Evolutionary conservation across 2,797 vertebrate species (phyloP), one percentile per base, ranked within the genome.

Genomic region (Brotogeris chrysoptera): DNA sequence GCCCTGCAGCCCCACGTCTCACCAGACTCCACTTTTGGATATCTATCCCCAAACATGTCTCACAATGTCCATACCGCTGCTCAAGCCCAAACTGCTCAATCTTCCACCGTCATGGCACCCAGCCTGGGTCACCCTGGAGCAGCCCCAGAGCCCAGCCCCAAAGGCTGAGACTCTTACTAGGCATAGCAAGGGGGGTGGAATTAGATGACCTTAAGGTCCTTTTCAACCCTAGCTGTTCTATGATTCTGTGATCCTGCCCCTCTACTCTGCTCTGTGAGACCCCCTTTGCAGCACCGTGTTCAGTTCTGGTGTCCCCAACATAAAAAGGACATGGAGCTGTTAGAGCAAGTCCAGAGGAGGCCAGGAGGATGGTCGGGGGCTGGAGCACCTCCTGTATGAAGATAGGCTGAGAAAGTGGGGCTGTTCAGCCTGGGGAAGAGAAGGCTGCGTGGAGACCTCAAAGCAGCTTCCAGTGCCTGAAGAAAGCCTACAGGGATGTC

Each of bases 41-140:
- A 36, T 43, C 18, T 28, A 13, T 79, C 23, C 28, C 68, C 46
- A 43, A 11, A 44, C 27, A 7, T 1, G 0, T 49, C 43, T 70
- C 63, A 21, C 32, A 18, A 2, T 0, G 6, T 15, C 63, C 10
- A 3, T 38, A 16, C 14, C 8, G 27, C 36, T 16, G 19, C 21
- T 19, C 0, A 13, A 86, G 9, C 47, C 53, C 55, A 65, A 17
- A 12, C 14, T 30, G 8, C 36, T 38, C 34, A 18, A 4, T 27
- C 65, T 55, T 73, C 68, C 68, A 49, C 43, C 36, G 10, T 3
- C 1, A 2, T 5, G 15, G 21, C n/a, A 68, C 6, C 53, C 53
- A 68, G 20, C 50, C 50, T 32, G 65, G 28, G 10, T 14, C 28
- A 46, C 14, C 49, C 32, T 23, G 47, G 16, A 13, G 28, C 66